A percentile compares a stretch with the other conserved stretches of the same genome.
phyloP scores from a whole-genome alignment of 2,888 invertebrate species.

The Shargacucullia verbasci region DNA sequence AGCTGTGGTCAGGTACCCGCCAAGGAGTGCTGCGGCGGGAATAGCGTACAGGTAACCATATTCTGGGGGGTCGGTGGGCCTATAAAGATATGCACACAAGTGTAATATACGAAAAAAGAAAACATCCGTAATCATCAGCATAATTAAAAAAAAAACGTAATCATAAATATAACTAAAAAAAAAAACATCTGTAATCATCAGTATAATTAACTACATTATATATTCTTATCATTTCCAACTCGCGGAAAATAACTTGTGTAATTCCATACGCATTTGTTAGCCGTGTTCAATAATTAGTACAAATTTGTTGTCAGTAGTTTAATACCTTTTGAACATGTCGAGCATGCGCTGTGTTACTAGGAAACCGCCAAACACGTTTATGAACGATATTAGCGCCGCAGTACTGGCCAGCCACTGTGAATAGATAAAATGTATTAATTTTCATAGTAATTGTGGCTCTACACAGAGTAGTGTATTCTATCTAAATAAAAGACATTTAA shows the following conservation, averaged over 20 bases:
- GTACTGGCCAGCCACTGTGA: conserved; percentile 92
- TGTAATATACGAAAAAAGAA: background rate
- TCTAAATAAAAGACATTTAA: too few species aligned
- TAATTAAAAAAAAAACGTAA: too few species aligned
- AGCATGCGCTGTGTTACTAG: conserved; percentile 97
- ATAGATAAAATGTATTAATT: conserved; percentile 12
- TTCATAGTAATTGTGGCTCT: conserved; percentile 8
- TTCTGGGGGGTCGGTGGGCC: conserved; percentile 95
- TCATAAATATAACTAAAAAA: too few species aligned
- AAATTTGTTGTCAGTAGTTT: background rate
- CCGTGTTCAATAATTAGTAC: background rate
- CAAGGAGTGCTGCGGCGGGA: conserved; percentile 92
- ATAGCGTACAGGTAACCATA: conserved; percentile 94
- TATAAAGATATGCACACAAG: conserved; percentile 54
- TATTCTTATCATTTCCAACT: background rate
- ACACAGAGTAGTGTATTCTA: background rate
- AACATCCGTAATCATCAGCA: too few species aligned
- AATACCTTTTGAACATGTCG: conserved; percentile 95
- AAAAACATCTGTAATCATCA: too few species aligned
- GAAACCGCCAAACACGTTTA: conserved; percentile 97
- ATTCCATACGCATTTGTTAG: background rate
- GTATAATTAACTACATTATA: too few species aligned
- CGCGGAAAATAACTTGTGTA: background rate
- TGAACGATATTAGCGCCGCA: conserved; percentile 96
- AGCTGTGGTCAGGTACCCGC: conserved; percentile 91